Evolutionary conservation across 1,140 invertebrate species (phyloP).

Genomic region (Lepidurus arcticus): DNA sequence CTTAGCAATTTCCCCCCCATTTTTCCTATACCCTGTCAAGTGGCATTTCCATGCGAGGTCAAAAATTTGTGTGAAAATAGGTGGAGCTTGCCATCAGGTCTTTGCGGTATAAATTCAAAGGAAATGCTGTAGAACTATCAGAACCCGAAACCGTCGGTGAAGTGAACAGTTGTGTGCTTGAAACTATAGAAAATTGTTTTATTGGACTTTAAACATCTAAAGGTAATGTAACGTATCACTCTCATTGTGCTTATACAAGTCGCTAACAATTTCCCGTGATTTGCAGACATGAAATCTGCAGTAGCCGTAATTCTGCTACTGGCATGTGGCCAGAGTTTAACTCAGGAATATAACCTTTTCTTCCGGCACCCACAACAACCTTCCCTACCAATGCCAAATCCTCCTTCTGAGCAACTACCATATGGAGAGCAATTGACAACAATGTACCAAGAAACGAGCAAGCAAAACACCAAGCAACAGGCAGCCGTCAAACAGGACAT

Average conservation of each 20-base stretch:
- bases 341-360: conserved; percentile 1
- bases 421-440: not conserved
- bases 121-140: not conserved
- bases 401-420: not conserved
- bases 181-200: not conserved
- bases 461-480: not conserved
- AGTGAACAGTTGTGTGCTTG: not conserved
- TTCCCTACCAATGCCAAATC: not conserved
- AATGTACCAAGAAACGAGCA: not conserved
- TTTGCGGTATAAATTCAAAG: conserved; percentile 2
- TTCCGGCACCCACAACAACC: not conserved
- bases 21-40: too few species aligned
- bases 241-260: not conserved
- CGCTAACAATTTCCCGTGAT: not conserved
- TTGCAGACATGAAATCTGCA: not conserved
- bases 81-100: not conserved
- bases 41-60: not conserved
- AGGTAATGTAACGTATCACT: not conserved
- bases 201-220: not conserved
- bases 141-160: not conserved
- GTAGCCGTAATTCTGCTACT: not conserved
- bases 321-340: not conserved
- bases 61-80: not conserved
- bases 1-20: not conserved
- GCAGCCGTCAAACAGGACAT: not conserved